These are phyloP conservation scores for Holothuria scabra DNA, from an alignment of 53 echinoderm and acorn worm species.

Conservation along the genomic window DNA sequence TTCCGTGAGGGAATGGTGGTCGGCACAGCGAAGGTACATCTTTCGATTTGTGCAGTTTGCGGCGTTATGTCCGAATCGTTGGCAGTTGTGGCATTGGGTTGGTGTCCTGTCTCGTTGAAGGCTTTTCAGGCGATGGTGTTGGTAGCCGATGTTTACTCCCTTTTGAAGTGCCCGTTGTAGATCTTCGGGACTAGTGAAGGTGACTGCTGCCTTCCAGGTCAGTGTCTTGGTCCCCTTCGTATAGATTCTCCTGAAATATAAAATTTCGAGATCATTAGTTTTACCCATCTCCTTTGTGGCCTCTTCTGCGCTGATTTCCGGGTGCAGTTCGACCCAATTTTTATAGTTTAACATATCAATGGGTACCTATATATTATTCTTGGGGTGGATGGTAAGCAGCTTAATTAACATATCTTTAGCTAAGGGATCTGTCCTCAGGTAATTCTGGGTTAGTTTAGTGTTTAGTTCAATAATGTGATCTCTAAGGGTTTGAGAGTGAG, in stretches of 20 bases:
- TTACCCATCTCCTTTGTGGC: not conserved
- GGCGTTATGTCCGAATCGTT: slow-evolving; percentile 19
- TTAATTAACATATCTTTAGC: too few relatives aligned
- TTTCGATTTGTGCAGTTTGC: not conserved
- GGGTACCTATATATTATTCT: too few relatives aligned
- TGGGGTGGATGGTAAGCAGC: too few relatives aligned
- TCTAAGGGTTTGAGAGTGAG: too few relatives aligned
- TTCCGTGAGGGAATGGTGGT: not conserved
- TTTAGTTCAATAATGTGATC: too few relatives aligned
- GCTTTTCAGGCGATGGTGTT: not conserved
- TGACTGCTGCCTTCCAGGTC: slow-evolving; percentile 24
- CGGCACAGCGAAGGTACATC: slow-evolving; percentile 11
- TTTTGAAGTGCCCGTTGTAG: not conserved
- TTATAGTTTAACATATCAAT: too few relatives aligned
- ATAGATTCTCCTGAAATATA: not conserved
- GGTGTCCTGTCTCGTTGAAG: too few relatives aligned
- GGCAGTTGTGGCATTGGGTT: slow-evolving; percentile 34
- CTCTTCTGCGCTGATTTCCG: not conserved
- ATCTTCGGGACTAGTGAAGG: not conserved
- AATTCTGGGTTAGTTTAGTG: too few relatives aligned
- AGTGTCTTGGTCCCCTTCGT: not conserved
- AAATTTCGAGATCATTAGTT: too few relatives aligned
- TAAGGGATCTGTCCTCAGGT: too few relatives aligned
- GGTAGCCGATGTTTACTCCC: not conserved
- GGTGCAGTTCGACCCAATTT: slow-evolving; percentile 21